Conservation (phyloP, 2,113 vertebrate genomes). For the Miniopterus natalensis region DNA sequence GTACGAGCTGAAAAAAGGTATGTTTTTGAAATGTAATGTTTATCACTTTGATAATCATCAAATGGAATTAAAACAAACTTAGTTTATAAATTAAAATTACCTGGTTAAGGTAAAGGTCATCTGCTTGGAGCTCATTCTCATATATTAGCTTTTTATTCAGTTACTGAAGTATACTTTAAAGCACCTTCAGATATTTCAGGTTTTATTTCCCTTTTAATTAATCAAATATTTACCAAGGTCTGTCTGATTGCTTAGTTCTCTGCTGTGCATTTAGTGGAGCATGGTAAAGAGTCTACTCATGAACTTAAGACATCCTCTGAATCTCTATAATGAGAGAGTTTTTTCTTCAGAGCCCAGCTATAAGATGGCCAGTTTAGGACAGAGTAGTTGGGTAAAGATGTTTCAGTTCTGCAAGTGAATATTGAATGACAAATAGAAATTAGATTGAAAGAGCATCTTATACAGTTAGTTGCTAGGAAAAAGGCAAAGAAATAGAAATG, state of each 20-base stretch:
- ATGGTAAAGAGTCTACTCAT: neutral
- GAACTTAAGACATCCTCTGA: conserved; percentile 3
- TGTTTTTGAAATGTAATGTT: conserved; percentile 50
- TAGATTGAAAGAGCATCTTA: neutral
- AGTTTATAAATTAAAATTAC: neutral
- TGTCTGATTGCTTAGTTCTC: neutral
- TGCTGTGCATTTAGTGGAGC: neutral
- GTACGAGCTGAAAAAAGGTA: conserved; percentile 98
- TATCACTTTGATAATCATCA: conserved; percentile 6
- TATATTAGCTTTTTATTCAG: neutral
- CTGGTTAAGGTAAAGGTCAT: neutral
- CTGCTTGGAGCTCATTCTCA: neutral
- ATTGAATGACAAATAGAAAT: conserved; percentile 14
- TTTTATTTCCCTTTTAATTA: neutral
- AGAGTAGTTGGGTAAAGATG: neutral
- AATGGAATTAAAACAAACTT: conserved; percentile 24
- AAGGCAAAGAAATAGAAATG: neutral
- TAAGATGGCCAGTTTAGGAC: neutral
- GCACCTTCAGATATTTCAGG: neutral
- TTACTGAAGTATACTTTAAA: conserved; percentile 35
- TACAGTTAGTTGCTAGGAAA: neutral
- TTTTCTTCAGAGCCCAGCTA: neutral
- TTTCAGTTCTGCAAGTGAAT: neutral
- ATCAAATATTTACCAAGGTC: neutral
- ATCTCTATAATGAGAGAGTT: neutral